These are phyloP conservation scores for Phortica magna DNA, from an alignment of 2,888 invertebrate genomes.

Conservation along the genomic window DNA sequence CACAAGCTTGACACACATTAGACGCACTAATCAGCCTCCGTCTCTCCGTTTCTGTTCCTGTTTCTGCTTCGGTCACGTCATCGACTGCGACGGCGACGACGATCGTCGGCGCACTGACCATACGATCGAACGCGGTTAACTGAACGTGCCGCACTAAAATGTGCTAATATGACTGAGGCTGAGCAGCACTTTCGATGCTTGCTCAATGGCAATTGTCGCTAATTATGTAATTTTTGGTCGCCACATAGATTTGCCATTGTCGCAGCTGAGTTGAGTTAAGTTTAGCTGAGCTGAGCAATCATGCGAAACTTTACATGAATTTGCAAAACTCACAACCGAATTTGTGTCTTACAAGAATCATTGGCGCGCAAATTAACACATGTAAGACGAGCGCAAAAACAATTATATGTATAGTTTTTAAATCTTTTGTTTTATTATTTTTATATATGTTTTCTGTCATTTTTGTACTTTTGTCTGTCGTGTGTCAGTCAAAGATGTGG, in stretches of 20 bases:
- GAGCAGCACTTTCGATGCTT: conserved; percentile 61
- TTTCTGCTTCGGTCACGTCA: background rate
- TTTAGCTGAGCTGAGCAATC: conserved; percentile 13
- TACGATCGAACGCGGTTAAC: conserved; percentile 1
- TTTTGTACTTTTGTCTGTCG: background rate
- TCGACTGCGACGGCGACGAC: background rate
- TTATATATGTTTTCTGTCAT: background rate
- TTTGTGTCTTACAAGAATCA: conserved; percentile 51
- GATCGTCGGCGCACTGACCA: background rate
- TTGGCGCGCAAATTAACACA: conserved; percentile 67
- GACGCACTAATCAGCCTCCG: conserved; percentile 37
- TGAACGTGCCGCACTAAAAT: conserved; percentile 67
- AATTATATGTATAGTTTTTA: background rate
- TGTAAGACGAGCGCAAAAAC: conserved; percentile 40
- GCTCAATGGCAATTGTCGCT: conserved; percentile 60
- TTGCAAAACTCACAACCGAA: conserved; percentile 23
- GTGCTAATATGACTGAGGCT: conserved; percentile 69
- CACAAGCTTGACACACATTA: conserved; percentile 64
- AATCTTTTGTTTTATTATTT: background rate
- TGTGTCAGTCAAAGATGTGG: conserved; percentile 39
- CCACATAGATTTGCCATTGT: conserved; percentile 6
- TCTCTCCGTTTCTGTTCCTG: background rate
- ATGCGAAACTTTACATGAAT: conserved; percentile 38
- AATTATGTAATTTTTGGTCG: conserved; percentile 66
- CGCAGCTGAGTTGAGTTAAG: conserved; percentile 3